Percentiles rank a stretch among this genome's conserved stretches.
Conservation (phyloP, 2,888 invertebrate genomes). For the Lissonota sp. region DNA sequence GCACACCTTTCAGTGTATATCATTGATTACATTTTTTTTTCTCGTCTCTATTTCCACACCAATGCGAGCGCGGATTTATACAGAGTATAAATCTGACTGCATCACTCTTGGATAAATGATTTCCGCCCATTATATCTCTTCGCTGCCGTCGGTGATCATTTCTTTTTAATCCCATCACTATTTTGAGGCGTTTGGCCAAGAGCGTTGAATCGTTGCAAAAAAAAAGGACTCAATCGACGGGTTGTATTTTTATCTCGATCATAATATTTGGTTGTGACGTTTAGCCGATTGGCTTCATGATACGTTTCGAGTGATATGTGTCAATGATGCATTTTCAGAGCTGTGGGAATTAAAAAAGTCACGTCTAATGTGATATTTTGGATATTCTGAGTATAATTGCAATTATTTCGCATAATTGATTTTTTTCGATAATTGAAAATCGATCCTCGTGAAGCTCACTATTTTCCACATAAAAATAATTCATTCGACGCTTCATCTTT, state of each 20-base stretch:
- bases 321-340: no score
- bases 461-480: no score
- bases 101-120: slow-evolving; percentile 44
- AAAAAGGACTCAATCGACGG: not conserved
- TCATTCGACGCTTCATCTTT: not conserved
- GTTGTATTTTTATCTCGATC: no score
- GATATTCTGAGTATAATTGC: no score
- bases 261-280: no score
- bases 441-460: no score
- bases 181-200: not conserved
- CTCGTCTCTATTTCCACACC: slow-evolving; percentile 9
- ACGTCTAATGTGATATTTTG: no score
- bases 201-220: not conserved
- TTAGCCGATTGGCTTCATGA: no score
- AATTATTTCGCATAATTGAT: no score
- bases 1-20: not conserved
- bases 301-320: no score
- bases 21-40: slow-evolving; percentile 12
- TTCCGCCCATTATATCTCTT: slow-evolving; percentile 29
- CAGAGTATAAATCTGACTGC: slow-evolving; percentile 40
- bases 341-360: no score
- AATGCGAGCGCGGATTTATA: slow-evolving; percentile 8
- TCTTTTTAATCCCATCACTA: not conserved
- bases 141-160: not conserved
- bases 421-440: no score